Base-by-base conservation (phyloP, 2,888 invertebrate species). In the Eristalis arbustorum region DNA sequence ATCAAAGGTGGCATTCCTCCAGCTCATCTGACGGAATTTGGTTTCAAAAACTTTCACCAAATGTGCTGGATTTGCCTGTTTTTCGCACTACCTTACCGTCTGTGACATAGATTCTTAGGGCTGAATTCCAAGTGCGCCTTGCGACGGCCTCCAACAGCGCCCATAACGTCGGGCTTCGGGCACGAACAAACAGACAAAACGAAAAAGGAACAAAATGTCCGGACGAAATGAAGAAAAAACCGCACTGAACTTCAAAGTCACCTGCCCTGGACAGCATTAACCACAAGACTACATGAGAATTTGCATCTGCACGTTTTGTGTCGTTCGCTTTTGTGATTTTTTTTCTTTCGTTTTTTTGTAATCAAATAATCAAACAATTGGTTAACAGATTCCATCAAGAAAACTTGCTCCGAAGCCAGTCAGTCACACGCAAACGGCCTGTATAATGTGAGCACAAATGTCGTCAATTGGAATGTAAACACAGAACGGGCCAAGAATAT, bases 391-490 rank as follows among this genome's bases (percentile, higher is more conserved):
- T 62, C 40, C n/a, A 67, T 59, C 23, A 62, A 76, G 49, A 71
- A 61, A 71, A 40, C 40, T 61, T 68, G 68, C 37, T 68, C 31
- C 18, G 42, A 62, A 61, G 56, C 57, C n/a, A 49, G 61, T 25
- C 34, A 59, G 18, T 22, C 13, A 18, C 56, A 59, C 59, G 22
- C 76, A 66, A 31, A 22, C 56, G 40, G 59, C 25, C 23, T 8
- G 67, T 62, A 49, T 13, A 68, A 67, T 67, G 66, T 62, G 62
- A 67, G 73, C 81, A 31, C 31, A 81, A 80, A 82, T 81, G 85
- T 85, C 73, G 85, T 85, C 85, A 81, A 85, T 77, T 87, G 71
- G 74, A 87, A 75, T 61, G 87, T 78, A 87, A 87, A 87, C 78
- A 87, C 64, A 68, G 62, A 87, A 83, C 77, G 77, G 74, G 72